Conservation (phyloP, 2,113 vertebrate genomes). For the Cinclus cinclus region DNA sequence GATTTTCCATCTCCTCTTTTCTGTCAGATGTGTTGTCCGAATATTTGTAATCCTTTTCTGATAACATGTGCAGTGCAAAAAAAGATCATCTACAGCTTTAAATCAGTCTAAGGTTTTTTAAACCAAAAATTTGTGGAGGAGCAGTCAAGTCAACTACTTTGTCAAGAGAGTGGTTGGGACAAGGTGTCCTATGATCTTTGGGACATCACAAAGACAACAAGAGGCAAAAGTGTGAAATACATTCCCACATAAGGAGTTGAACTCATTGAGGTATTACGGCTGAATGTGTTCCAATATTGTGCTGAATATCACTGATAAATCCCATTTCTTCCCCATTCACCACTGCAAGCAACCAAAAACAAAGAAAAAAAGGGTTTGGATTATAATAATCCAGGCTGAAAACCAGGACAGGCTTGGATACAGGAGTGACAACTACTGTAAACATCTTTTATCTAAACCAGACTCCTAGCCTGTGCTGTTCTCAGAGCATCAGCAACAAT, state of each 20-base stretch:
- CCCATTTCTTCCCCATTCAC: neutral
- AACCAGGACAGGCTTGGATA: neutral
- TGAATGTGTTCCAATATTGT: neutral
- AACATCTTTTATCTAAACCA: neutral
- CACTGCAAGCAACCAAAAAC: neutral
- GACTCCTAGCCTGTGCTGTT: neutral
- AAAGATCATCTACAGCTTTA: neutral
- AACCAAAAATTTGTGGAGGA: neutral
- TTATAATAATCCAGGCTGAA: neutral
- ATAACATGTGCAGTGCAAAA: neutral
- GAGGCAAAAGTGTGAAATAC: neutral
- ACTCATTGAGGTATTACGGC: fast-evolving
- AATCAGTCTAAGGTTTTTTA: neutral
- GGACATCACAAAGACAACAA: neutral
- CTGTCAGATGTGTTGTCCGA: neutral
- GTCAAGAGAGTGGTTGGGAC: neutral
- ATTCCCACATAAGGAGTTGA: neutral
- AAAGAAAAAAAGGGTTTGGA: neutral
- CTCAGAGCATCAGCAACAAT: neutral
- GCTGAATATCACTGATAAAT: neutral
- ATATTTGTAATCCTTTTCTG: neutral
- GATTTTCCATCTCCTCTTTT: neutral
- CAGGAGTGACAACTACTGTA: neutral
- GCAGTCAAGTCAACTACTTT: neutral
- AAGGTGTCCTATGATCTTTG: neutral